Percentiles rank a stretch among this genome's conserved stretches.
phyloP scores from a whole-genome alignment of 37 sponge, comb jelly and placozoan species.

The Theonella swinhoei region DNA sequence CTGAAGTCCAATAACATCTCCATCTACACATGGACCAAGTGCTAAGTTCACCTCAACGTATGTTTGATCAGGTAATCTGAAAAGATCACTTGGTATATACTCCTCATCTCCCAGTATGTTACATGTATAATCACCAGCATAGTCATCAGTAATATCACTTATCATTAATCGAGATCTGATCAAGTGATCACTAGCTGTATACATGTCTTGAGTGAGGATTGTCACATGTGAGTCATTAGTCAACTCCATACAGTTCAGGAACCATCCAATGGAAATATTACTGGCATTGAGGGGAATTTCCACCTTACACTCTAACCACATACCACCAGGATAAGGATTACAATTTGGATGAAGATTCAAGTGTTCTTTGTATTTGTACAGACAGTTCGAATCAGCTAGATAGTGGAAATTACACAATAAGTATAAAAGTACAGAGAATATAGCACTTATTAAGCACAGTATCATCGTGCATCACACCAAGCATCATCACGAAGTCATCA shows the following conservation, averaged over 20 bases:
- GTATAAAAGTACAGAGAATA: too few relatives aligned
- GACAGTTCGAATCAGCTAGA: not conserved
- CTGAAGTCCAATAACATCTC: not conserved
- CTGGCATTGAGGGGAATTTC: not conserved
- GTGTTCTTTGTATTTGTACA: conserved; percentile 1
- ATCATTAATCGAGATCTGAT: not conserved
- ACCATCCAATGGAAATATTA: not conserved
- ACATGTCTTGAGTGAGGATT: not conserved
- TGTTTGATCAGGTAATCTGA: not conserved
- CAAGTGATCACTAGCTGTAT: not conserved
- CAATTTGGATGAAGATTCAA: not conserved
- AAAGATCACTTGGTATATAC: not conserved
- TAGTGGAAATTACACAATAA: not conserved
- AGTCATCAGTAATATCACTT: not conserved
- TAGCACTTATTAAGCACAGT: too few relatives aligned
- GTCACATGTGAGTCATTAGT: not conserved
- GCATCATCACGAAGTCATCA: too few relatives aligned
- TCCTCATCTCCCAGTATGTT: not conserved
- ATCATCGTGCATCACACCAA: too few relatives aligned
- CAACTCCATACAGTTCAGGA: not conserved
- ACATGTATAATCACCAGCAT: not conserved
- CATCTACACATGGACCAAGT: not conserved
- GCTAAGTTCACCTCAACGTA: not conserved
- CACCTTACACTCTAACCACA: not conserved
- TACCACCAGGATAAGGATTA: not conserved